Evolutionary conservation across 2,888 invertebrate genomes (phyloP).

Genomic region (Chloroclysta siterata): DNA sequence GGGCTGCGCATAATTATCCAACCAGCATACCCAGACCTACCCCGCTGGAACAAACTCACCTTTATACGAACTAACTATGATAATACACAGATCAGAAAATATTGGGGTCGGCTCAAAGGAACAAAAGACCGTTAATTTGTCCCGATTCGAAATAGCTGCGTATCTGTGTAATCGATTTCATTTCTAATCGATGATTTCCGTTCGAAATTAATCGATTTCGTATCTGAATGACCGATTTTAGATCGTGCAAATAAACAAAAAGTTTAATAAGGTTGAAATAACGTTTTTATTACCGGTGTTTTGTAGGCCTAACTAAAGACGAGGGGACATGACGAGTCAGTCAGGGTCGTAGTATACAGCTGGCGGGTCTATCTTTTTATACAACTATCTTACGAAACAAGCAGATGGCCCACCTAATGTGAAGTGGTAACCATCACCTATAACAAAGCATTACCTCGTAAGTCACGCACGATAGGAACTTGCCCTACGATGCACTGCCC

Average conservation of each 20-base stretch:
- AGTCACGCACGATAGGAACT: too few relatives aligned
- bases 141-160: slow-evolving; percentile 54
- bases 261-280: slow-evolving; percentile 2
- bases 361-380: too few relatives aligned
- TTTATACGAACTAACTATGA: neutral
- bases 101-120: slow-evolving; percentile 47
- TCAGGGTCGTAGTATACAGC: too few relatives aligned
- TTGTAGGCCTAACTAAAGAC: neutral
- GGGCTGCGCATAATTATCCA: slow-evolving; percentile 63
- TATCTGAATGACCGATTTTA: slow-evolving; percentile 22
- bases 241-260: slow-evolving; percentile 32
- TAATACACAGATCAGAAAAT: slow-evolving; percentile 38
- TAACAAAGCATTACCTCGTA: too few relatives aligned
- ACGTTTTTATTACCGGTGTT: neutral
- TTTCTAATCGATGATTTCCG: slow-evolving; percentile 40
- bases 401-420: too few relatives aligned
- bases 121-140: slow-evolving; percentile 60
- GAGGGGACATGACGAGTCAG: neutral
- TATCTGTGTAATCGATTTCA: slow-evolving; percentile 58
- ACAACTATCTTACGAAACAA: too few relatives aligned
- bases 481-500: too few relatives aligned
- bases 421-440: too few relatives aligned
- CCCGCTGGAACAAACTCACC: slow-evolving; percentile 20
- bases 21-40: slow-evolving; percentile 51
- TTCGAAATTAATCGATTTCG: slow-evolving; percentile 34